Evolutionary conservation across 2,797 vertebrate species (phyloP).

Genomic region (Danio tinwini): DNA sequence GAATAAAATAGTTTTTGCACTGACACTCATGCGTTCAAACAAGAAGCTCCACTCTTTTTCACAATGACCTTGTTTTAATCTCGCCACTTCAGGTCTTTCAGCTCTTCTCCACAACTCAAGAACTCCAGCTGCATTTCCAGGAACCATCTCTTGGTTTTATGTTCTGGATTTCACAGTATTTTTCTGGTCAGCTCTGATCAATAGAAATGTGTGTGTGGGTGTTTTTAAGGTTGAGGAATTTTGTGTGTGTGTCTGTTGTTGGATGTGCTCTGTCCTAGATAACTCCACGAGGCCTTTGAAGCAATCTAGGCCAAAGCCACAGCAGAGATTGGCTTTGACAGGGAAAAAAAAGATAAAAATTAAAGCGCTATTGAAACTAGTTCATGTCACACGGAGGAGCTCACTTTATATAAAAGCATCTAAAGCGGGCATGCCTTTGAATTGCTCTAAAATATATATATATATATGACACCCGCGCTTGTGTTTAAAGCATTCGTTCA

Average conservation of each 20-base stretch:
- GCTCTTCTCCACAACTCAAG: neutral
- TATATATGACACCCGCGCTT: neutral
- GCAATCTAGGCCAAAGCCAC: conserved; percentile 73
- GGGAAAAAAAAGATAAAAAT: conserved; percentile 60
- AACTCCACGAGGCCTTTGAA: conserved; percentile 58
- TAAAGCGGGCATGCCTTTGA: conserved; percentile 13
- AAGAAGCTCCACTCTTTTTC: neutral
- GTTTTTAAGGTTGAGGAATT: conserved; percentile 26
- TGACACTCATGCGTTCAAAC: neutral
- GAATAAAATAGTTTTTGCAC: neutral
- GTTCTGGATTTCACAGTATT: neutral
- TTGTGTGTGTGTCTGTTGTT: conserved; percentile 58
- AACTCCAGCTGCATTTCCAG: neutral
- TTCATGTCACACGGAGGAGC: conserved; percentile 63
- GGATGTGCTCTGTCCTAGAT: conserved; percentile 70
- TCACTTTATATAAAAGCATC: conserved; percentile 32
- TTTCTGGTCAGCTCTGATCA: conserved; percentile 14
- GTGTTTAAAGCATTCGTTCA: neutral
- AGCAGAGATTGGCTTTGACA: conserved; percentile 61
- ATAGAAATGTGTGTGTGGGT: neutral
- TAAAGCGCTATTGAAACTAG: conserved; percentile 74
- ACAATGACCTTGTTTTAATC: neutral
- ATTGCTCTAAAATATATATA: neutral
- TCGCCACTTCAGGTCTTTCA: neutral
- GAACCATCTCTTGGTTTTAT: neutral